phyloP scores from a whole-genome alignment of 2,888 invertebrate species.

The Theodoxus fluviatilis region DNA sequence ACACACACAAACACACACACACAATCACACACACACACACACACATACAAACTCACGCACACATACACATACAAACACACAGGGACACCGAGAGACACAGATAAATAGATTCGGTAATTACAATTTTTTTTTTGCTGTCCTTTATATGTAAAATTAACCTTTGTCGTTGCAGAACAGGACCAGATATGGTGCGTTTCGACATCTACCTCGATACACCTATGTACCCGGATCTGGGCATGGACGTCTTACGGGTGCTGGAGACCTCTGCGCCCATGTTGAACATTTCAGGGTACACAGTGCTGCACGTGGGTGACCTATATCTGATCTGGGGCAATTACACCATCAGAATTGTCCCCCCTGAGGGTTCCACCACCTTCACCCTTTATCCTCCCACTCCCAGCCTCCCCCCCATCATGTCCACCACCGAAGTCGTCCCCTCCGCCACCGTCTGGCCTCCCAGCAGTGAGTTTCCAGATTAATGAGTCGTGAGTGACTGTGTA shows the following conservation, averaged over 20 bases:
- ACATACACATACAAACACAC: not conserved
- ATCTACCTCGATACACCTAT: slow-evolving; percentile 21
- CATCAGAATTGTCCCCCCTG: slow-evolving; percentile 25
- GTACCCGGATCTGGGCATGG: slow-evolving; percentile 20
- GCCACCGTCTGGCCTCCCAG: too few relatives aligned
- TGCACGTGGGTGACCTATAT: slow-evolving; percentile 26
- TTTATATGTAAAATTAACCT: not conserved
- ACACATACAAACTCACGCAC: not conserved
- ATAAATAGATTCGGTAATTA: too few relatives aligned
- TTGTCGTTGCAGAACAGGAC: not conserved
- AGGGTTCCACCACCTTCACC: slow-evolving; percentile 15
- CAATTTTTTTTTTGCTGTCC: too few relatives aligned
- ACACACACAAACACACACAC: too few relatives aligned
- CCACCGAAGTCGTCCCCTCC: too few relatives aligned
- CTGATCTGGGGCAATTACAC: slow-evolving; percentile 26
- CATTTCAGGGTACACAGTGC: slow-evolving; percentile 22
- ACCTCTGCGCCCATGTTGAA: slow-evolving; percentile 19
- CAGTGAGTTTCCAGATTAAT: too few relatives aligned
- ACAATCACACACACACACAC: not conserved
- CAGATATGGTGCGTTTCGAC: slow-evolving; percentile 14
- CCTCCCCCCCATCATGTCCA: too few relatives aligned
- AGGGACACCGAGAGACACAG: too few relatives aligned
- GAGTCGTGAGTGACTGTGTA: too few relatives aligned
- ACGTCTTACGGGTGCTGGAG: slow-evolving; percentile 23
- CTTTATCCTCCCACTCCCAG: too few relatives aligned